A percentile compares a stretch with the other conserved stretches of the same genome.
Conservation (phyloP, 2,888 invertebrate genomes). For the Pedicia rivosa region DNA sequence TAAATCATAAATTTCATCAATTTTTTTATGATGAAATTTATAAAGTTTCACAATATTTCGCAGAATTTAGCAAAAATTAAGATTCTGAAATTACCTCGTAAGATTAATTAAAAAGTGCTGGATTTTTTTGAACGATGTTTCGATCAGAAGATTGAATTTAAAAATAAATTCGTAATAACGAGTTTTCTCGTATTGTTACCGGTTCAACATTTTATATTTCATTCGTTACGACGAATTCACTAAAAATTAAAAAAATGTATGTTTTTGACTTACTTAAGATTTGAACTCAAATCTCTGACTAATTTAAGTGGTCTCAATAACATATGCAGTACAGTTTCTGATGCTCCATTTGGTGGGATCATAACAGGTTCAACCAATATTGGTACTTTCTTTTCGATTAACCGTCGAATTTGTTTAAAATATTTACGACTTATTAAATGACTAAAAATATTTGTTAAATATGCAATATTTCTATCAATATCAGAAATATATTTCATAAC, state of each 20-base stretch:
- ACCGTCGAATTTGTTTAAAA: conserved; percentile 49
- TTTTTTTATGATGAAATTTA: no score
- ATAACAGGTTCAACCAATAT: conserved; percentile 35
- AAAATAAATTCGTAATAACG: no score
- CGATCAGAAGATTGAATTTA: no score
- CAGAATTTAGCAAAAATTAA: no score
- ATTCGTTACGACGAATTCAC: conserved; percentile 1
- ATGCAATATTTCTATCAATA: conserved; percentile 25
- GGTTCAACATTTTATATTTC: no score
- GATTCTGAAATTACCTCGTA: no score
- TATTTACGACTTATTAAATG: conserved; percentile 35
- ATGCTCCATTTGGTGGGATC: conserved; percentile 53
- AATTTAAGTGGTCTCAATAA: conserved; percentile 57
- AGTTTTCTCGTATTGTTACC: no score
- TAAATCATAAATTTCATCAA: no score
- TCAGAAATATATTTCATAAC: conserved; percentile 26
- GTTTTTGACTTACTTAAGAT: neutral
- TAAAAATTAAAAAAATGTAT: conserved; percentile 2
- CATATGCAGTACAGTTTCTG: conserved; percentile 56
- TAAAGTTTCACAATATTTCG: no score
- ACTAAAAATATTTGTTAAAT: conserved; percentile 24
- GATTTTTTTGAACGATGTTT: no score
- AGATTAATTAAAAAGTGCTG: no score
- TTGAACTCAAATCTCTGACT: conserved; percentile 18
- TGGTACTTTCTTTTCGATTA: conserved; percentile 55